phyloP scores from a whole-genome alignment of 1,140 invertebrate species.

The Myzus persicae region DNA sequence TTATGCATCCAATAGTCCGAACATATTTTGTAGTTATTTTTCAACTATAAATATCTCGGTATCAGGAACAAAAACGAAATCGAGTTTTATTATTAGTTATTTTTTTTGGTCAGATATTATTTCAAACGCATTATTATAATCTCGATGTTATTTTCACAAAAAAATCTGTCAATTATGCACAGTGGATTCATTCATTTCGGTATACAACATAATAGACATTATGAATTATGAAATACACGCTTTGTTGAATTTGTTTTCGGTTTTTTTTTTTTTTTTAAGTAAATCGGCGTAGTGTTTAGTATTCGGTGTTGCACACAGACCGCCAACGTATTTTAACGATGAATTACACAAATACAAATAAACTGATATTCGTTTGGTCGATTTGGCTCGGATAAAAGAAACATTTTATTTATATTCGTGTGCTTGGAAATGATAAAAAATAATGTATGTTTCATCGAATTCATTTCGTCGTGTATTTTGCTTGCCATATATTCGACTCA shows the following conservation, averaged over 20 bases:
- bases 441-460: not conserved
- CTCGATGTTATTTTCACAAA: slow-evolving; percentile 11
- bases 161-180: not conserved
- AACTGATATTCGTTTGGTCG: not conserved
- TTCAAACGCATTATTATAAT: slow-evolving; percentile 8
- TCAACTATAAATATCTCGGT: not conserved
- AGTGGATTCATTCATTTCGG: not conserved
- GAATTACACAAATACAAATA: slow-evolving; percentile 5
- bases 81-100: not conserved
- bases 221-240: slow-evolving; percentile 48
- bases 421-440: not conserved
- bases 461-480: not conserved
- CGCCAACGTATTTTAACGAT: not conserved
- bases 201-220: slow-evolving; percentile 14
- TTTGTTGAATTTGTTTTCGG: not conserved
- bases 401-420: not conserved
- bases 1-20: not conserved
- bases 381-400: not conserved
- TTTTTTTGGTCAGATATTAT: not conserved
- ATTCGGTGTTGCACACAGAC: slow-evolving; percentile 2
- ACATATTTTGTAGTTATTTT: not conserved
- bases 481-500: not conserved
- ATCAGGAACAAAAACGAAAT: not conserved
- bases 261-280: slow-evolving; percentile 22
- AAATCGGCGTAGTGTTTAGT: slow-evolving; percentile 5